Base-by-base conservation (phyloP, 2,797 vertebrate genomes). In the Pseudochirops corinnae region DNA sequence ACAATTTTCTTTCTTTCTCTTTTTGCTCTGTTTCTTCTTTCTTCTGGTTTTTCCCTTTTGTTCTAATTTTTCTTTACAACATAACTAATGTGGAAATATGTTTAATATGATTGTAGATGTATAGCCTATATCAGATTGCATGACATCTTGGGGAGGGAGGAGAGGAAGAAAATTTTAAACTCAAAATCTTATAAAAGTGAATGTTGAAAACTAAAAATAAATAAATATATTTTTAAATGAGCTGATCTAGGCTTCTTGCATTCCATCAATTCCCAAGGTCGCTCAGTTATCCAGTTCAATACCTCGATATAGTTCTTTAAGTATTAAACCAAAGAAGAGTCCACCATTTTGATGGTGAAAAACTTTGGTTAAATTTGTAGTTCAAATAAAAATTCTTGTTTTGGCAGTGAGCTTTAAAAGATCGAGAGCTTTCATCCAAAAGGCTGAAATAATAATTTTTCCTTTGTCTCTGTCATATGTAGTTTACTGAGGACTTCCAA, bases 301-400 rank as follows among this genome's bases (percentile, higher is more conserved):
- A 39, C 67, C 21, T 39, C n/a, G 24, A 82, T 82, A 82, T 82
- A 46, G 18, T 82, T 82, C 16, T 24, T 82, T 39, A 82, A 10
- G 67, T 82, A 82, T 39, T 39, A 46, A 82, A 82, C 21, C 67
- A 82, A 82, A 74, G 16, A 39, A 46, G 67, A 82, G 16, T 39
- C 18, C n/a, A 0, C n/a, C 9, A 21, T 39, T 39, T 56, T 56
- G 56, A 5, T 16, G n/a, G 2, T 4, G 14, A 0, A 18, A 0
- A 82, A 26, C 21, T 46, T 82, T 46, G 21, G 24, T 46, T 26
- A 28, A 62, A 58, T 53, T 55, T 6, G 1, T 24, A 60, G 26
- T 31, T 21, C 10, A 1, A 0, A 13, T 9, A 7, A 55, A 92
- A 91, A 60, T 4, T 46, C 7, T 90, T 91, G 55, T 50, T 50